Percentiles rank a stretch among this genome's conserved stretches.
These are phyloP conservation scores for Tethea ocularis DNA, from an alignment of 2,888 invertebrate genomes.

Conservation along the genomic window DNA sequence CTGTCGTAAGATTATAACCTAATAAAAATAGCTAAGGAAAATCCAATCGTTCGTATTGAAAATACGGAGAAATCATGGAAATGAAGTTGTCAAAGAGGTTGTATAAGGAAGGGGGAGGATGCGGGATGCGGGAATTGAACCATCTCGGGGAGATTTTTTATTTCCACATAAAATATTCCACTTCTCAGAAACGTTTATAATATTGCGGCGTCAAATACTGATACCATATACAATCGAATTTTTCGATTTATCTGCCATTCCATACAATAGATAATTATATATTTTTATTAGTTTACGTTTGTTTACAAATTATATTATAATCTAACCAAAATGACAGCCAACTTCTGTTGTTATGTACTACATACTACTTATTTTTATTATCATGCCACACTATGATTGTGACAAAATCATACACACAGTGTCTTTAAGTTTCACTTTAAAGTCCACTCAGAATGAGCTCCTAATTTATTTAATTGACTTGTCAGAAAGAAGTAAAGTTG, in stretches of 20 bases:
- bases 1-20: neutral
- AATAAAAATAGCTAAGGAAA: constrained; percentile 20
- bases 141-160: constrained; percentile 45
- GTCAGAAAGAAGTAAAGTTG: constrained; percentile 39
- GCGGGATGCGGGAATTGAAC: constrained; percentile 46
- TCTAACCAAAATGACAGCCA: no score
- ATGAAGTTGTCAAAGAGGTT: constrained; percentile 49
- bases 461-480: constrained; percentile 41
- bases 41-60: constrained; percentile 47
- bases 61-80: constrained; percentile 58
- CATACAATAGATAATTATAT: neutral
- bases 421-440: constrained; percentile 16
- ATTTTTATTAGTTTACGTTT: no score
- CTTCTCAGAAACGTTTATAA: constrained; percentile 32
- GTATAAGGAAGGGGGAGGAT: constrained; percentile 27
- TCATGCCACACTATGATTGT: no score
- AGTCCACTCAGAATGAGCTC: constrained; percentile 29
- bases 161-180: constrained; percentile 46
- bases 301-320: no score
- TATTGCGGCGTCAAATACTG: constrained; percentile 32
- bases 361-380: neutral
- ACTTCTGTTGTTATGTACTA: no score
- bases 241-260: neutral
- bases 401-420: no score
- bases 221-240: constrained; percentile 11